Conservation (phyloP, 1,140 invertebrate genomes). For the Euglossa dilemma region DNA sequence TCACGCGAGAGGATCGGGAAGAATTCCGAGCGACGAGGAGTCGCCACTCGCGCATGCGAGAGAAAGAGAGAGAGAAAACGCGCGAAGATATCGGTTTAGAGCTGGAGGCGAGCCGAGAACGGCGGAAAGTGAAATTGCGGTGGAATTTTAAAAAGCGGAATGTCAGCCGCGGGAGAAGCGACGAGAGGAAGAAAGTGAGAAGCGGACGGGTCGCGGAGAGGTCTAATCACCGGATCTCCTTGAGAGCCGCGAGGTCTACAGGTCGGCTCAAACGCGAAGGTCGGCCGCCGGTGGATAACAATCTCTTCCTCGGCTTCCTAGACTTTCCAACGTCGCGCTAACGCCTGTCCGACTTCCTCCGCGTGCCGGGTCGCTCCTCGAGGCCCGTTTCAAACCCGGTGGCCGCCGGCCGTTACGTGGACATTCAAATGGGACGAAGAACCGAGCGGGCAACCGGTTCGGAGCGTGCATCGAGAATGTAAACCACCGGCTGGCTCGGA, state of each 20-base stretch:
- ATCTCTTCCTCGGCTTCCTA: not conserved
- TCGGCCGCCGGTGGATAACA: not conserved
- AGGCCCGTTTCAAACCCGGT: not conserved
- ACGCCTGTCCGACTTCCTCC: not conserved
- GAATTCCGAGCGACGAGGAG: too few relatives aligned
- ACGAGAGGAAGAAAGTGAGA: not conserved
- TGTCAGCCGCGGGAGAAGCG: not conserved
- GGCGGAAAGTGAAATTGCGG: conserved; percentile 19
- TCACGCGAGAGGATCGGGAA: too few relatives aligned
- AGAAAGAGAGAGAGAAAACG: too few relatives aligned
- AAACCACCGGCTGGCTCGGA: too few relatives aligned
- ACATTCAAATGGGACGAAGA: not conserved
- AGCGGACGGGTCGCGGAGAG: not conserved
- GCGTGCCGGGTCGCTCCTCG: not conserved
- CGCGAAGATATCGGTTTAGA: too few relatives aligned
- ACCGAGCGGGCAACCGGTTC: not conserved
- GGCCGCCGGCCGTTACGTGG: not conserved
- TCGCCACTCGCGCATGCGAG: too few relatives aligned
- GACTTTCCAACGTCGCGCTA: too few relatives aligned
- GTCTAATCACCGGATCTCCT: conserved; percentile 7
- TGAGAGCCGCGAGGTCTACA: not conserved
- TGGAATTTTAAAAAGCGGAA: not conserved
- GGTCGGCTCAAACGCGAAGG: not conserved
- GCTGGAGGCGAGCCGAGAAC: not conserved
- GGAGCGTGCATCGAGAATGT: not conserved